These are phyloP conservation scores for Sakesphorus luctuosus DNA, from an alignment of 2,113 vertebrate genomes.

Conservation along the genomic window DNA sequence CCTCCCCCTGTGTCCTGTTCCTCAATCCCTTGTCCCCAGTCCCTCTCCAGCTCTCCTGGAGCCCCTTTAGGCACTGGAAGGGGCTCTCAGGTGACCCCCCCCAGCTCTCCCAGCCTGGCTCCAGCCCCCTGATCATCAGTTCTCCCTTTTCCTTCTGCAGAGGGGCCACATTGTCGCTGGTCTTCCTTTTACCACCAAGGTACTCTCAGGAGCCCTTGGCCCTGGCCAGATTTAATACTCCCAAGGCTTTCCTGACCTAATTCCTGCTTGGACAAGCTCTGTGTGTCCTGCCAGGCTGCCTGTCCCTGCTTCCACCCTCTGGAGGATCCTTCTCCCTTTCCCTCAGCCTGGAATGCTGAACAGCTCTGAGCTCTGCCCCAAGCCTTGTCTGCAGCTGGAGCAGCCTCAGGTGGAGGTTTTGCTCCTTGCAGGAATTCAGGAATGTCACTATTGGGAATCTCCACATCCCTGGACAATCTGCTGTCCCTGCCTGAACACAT, in stretches of 20 bases:
- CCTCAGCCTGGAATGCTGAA: not conserved
- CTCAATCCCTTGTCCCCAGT: not conserved
- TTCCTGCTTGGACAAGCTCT: not conserved
- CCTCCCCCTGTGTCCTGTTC: not conserved
- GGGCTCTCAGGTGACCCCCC: not conserved
- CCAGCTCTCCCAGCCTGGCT: not conserved
- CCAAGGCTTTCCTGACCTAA: not conserved
- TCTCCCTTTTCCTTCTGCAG: not conserved
- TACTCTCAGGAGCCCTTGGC: not conserved
- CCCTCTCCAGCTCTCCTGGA: not conserved
- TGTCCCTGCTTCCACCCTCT: not conserved
- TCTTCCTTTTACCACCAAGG: not conserved
- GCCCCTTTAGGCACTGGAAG: not conserved
- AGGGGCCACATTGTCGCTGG: too few species aligned
- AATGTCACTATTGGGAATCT: not conserved
- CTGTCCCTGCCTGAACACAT: not conserved
- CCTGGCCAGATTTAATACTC: not conserved
- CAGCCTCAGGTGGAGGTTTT: not conserved
- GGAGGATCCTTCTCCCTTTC: not conserved
- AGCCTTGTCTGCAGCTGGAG: not conserved
- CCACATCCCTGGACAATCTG: not conserved
- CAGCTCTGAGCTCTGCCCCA: fast-evolving
- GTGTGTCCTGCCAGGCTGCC: not conserved
- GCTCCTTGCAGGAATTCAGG: not conserved
- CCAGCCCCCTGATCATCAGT: not conserved